Percentiles rank a stretch among this genome's conserved stretches.
phyloP scores from a whole-genome alignment of 2,797 vertebrate genomes.

The Manis crassicaudata region DNA sequence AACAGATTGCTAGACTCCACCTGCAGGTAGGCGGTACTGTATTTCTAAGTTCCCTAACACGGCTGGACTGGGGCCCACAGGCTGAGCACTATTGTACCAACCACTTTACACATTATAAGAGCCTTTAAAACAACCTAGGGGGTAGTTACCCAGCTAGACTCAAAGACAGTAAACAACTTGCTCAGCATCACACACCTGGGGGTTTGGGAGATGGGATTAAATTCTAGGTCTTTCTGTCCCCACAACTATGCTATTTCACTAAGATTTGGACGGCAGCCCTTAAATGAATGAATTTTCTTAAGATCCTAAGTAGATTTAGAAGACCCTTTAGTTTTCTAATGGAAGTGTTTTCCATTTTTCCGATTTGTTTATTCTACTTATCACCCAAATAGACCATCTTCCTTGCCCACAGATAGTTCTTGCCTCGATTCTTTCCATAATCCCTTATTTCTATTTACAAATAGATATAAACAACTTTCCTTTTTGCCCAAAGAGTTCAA shows the following conservation, averaged over 20 bases:
- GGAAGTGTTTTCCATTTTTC: neutral
- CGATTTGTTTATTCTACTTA: slow-evolving; percentile 3
- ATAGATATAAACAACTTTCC: neutral
- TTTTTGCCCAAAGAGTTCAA: neutral
- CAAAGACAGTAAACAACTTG: neutral
- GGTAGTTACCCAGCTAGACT: neutral
- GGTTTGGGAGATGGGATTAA: neutral
- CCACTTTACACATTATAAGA: neutral
- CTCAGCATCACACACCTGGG: neutral
- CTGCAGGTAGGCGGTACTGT: neutral
- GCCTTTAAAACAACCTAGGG: neutral
- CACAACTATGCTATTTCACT: neutral
- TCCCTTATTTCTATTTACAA: neutral
- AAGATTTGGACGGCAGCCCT: neutral
- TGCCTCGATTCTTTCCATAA: neutral
- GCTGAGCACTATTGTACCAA: neutral
- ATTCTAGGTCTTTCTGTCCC: neutral
- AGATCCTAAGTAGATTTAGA: neutral
- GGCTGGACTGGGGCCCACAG: neutral
- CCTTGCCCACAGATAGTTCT: neutral
- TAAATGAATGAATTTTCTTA: neutral
- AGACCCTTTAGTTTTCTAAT: too few species aligned
- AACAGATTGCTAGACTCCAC: neutral
- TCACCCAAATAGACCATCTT: neutral
- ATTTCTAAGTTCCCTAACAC: neutral